Conservation (phyloP, 2,113 vertebrate species). For the Ailuropoda melanoleuca region DNA sequence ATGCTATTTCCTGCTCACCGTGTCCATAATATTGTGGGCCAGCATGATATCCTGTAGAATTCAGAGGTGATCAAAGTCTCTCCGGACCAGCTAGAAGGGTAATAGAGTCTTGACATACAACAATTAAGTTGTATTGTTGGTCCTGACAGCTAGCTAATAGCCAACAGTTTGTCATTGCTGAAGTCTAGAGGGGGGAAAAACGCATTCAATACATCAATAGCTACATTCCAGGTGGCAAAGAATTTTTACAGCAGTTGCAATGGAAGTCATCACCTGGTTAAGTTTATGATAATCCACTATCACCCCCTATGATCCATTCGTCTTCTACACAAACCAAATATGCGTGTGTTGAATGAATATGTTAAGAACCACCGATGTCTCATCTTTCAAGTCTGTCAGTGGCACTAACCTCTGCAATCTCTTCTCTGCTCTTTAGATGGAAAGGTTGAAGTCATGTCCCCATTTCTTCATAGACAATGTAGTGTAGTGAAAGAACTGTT, state of each 20-base stretch:
- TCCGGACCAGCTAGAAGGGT: neutral
- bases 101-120: neutral
- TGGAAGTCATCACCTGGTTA: neutral
- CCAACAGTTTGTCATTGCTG: neutral
- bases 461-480: too few species aligned
- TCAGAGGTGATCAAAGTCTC: neutral
- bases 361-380: neutral
- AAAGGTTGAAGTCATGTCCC: neutral
- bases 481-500: neutral
- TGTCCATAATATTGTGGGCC: neutral
- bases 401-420: neutral
- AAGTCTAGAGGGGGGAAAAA: neutral
- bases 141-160: neutral
- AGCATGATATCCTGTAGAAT: neutral
- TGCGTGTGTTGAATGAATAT: neutral
- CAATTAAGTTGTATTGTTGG: neutral
- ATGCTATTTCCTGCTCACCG: neutral
- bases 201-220: neutral
- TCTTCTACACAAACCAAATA: neutral
- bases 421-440: neutral
- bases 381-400: neutral
- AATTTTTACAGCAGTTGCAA: neutral
- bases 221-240: neutral
- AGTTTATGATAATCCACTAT: neutral
- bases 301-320: neutral